Evolutionary conservation across 1,140 invertebrate species (phyloP).

Genomic region (Achroia grisella): DNA sequence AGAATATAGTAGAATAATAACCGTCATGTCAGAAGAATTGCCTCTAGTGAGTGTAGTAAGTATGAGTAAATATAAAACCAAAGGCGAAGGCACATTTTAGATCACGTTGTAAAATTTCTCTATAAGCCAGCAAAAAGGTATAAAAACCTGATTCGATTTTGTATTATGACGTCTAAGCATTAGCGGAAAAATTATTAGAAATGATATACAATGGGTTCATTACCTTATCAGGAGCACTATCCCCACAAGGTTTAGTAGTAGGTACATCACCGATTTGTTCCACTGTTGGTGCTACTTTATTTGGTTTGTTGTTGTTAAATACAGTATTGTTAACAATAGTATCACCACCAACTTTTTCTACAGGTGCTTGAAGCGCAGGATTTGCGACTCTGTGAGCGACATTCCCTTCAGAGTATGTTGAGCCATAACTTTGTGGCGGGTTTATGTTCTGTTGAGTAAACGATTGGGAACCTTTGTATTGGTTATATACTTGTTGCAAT

Average conservation of each 20-base stretch:
- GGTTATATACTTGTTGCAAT: slow-evolving; percentile 53
- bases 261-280: slow-evolving; percentile 34
- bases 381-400: slow-evolving; percentile 10
- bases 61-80: too few species aligned
- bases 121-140: too few species aligned
- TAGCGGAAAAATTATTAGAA: background rate
- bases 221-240: slow-evolving; percentile 6
- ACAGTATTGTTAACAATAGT: slow-evolving; percentile 23
- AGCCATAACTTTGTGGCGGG: slow-evolving; percentile 11
- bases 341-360: slow-evolving; percentile 49
- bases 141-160: too few species aligned
- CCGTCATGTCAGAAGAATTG: too few species aligned
- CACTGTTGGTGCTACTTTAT: slow-evolving; percentile 14
- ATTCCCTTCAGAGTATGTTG: slow-evolving; percentile 38
- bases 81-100: too few species aligned
- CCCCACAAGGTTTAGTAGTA: slow-evolving; percentile 12
- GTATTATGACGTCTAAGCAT: too few species aligned
- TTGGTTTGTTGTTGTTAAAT: slow-evolving; percentile 5
- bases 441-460: slow-evolving; percentile 45
- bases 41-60: too few species aligned
- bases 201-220: background rate
- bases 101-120: too few species aligned
- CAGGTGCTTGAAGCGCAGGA: slow-evolving; percentile 11
- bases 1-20: too few species aligned
- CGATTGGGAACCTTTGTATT: slow-evolving; percentile 55